Percentiles rank a stretch among this genome's conserved stretches.
phyloP scores from a whole-genome alignment of 2,113 vertebrate genomes.

The Tympanuchus pallidicinctus region DNA sequence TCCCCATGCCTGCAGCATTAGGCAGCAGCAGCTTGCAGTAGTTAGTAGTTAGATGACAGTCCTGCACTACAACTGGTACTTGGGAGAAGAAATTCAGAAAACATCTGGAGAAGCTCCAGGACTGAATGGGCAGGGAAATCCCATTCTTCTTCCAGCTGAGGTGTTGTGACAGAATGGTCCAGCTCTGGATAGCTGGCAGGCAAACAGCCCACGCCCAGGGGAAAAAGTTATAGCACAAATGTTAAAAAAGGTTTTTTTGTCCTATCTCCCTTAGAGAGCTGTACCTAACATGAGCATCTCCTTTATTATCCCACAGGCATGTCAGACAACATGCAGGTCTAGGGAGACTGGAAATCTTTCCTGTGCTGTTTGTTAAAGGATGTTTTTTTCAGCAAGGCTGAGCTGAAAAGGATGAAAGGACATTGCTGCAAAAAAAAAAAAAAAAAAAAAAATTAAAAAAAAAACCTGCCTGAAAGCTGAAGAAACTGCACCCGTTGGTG shows the following conservation, averaged over 20 bases:
- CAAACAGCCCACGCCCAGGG: not conserved
- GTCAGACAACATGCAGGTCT: not conserved
- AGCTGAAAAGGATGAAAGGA: not conserved
- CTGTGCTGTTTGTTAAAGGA: fast-evolving
- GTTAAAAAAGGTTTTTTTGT: not conserved
- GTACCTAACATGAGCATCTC: not conserved
- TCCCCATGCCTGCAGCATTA: not conserved
- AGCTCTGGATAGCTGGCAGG: not conserved
- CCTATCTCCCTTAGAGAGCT: not conserved
- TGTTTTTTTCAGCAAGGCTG: not conserved
- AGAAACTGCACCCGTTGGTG: not conserved
- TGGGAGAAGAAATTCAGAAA: slow-evolving; percentile 13
- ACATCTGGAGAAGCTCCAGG: slow-evolving; percentile 16
- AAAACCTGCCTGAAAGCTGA: not conserved
- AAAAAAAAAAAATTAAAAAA: too few relatives aligned
- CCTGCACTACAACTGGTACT: not conserved
- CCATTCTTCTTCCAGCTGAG: not conserved
- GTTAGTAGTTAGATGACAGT: not conserved
- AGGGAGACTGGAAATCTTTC: not conserved
- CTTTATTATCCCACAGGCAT: not conserved
- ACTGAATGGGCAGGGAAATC: slow-evolving; percentile 33
- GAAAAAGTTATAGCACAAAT: not conserved
- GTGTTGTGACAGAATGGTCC: not conserved
- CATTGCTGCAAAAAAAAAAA: not conserved
- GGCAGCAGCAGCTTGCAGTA: not conserved